Evolutionary conservation across 2,888 invertebrate species (phyloP), one percentile per base, ranked within the genome.

Genomic region (Cephus runcator): DNA sequence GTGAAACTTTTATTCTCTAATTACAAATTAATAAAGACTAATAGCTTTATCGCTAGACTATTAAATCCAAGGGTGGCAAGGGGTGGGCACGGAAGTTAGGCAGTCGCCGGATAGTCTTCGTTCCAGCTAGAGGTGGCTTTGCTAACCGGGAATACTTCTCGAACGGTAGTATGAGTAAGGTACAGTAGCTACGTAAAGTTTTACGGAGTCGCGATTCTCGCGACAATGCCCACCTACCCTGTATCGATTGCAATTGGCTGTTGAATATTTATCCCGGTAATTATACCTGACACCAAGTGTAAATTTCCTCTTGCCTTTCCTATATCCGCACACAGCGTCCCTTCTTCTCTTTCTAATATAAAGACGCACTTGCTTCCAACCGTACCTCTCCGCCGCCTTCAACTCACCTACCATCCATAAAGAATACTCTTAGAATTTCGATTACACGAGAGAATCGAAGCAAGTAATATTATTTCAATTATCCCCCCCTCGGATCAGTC

Each of bases 1-100:
- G 79, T 82, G 77, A 85, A 89, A 88, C 85, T 88, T 88, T 87
- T 81, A 84, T 79, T 83, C 78, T 80, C 75, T 86, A 85, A 88
- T 88, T 86, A 87, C 81, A 82, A 86, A 89, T 88, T 90, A 88
- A 89, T 88, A 86, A 85, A 86, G 87, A 87, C 88, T 88, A 87
- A 89, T 87, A 87, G 88, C 87, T 87, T 87, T 87, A 87, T 86
- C 84, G 86, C 79, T 79, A 77, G 85, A 84, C 87, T 85, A 88
- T 89, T 87, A 89, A 87, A 86, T 84, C 80, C 81, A 69, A 79
- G 35, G 75, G 75, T 78, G 73, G 77, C 73, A 73, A 77, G 73
- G 75, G 79, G 69, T 73, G 73, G 73, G 33, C 73, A 76, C 73
- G 73, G 69, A 79, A 82, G 79, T 75, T 76, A 76, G 78, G 77